Base-by-base conservation (phyloP, 2,113 vertebrate species). In the Dermatemys mawii region DNA sequence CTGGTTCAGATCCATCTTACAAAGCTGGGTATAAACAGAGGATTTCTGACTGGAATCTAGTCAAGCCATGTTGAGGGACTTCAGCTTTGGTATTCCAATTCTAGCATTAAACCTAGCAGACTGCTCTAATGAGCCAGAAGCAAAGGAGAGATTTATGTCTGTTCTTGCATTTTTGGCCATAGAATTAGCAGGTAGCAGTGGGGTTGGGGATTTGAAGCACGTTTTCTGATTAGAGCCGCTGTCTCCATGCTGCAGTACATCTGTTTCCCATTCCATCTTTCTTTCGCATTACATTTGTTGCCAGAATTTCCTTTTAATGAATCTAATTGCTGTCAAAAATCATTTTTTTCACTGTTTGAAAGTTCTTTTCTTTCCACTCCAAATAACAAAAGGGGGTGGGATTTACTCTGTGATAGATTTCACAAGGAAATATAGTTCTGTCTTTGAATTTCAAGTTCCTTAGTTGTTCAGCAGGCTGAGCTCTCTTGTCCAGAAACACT, bases 21-120 rank as follows among this genome's bases (percentile, higher is more conserved):
- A 88, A 11, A 1, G 86, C 12, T 3, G 41, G 13, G 8, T 35
- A 8, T 1, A 11, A 1, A 0, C 32, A 91, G 5, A 44, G 54
- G 54, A 55, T 79, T 6, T 5, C 11, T 22, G 11, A 6, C 79
- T 41, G 12, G 53, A 85, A 60, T 88, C 50, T 55, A 44, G 17
- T 55, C 1, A 16, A n/a, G 78, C 60, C 11, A n/a, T 48, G 35
- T 10, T 55, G 29, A 48, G 48, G 22, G 4, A 12, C 22, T 21
- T 83, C 44, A n/a, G 44, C 27, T 83, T 67, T 10, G 9, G 44
- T n/a, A n/a, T 67, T n/a, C 63, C 46, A 11, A 13, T 35, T 48
- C 46, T 83, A 67, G 16, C 35, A 67, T 49, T 63, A 63, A 67
- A 67, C 44, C 3, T 46, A 67, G 6, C 32, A 50, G 22, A 5